Evolutionary conservation across 2,797 vertebrate species (phyloP).

Genomic region (Cuculus canorus): DNA sequence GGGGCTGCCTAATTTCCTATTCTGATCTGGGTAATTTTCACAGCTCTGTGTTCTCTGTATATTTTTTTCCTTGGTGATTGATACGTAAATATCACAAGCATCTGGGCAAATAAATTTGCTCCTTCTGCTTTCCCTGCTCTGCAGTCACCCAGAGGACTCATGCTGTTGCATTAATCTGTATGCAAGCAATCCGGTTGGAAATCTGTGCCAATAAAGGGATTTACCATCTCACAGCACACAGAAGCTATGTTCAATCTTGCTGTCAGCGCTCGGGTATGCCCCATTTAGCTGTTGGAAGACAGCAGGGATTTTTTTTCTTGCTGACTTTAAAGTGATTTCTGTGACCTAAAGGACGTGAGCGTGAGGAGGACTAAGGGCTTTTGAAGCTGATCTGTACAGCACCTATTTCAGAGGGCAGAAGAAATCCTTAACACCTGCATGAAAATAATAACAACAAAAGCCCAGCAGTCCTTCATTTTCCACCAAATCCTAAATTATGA

Average conservation of each 20-base stretch:
- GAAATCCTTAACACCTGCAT: background rate
- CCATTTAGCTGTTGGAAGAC: conserved; percentile 18
- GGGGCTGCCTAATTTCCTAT: background rate
- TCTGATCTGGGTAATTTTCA: background rate
- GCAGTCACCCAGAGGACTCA: conserved; percentile 4
- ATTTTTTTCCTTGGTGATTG: background rate
- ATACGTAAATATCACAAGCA: conserved; percentile 15
- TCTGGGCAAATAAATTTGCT: conserved; percentile 5
- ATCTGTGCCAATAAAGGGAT: conserved; percentile 48
- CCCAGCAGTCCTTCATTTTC: background rate
- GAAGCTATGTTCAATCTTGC: conserved; percentile 33
- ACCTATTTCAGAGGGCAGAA: background rate
- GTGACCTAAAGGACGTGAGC: background rate
- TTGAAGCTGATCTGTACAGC: background rate
- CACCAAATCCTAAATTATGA: background rate
- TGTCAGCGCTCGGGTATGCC: conserved; percentile 19
- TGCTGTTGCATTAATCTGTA: conserved; percentile 19
- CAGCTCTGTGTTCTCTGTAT: background rate
- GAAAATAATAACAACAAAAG: background rate
- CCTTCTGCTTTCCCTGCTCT: background rate
- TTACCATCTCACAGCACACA: background rate
- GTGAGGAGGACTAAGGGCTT: background rate
- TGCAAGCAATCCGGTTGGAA: conserved; percentile 19
- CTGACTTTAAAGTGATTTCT: conserved; percentile 17
- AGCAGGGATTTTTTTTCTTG: background rate